Evolutionary conservation across 2,113 vertebrate species (phyloP).

Genomic region (Leiothrix lutea): DNA sequence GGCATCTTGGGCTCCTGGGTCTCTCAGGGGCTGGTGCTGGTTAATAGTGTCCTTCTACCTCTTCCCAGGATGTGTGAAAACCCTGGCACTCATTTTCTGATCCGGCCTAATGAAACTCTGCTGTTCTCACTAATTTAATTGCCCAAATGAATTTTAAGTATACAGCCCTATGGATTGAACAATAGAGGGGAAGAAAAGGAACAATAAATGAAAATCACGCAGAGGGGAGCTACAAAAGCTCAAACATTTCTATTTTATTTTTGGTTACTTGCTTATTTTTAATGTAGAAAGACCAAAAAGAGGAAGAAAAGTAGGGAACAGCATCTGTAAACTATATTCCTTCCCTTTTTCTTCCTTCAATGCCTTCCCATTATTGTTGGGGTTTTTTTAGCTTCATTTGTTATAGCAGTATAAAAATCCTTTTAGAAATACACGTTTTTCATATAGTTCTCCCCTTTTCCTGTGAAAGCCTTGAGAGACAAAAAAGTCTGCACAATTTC

Average conservation of each 20-base stretch:
- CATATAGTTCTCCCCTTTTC: background rate
- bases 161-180: background rate
- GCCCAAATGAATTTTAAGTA: background rate
- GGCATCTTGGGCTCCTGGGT: background rate
- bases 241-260: constrained; percentile 52
- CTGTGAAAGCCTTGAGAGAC: background rate
- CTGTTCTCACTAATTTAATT: background rate
- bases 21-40: background rate
- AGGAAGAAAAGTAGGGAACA: constrained; percentile 59
- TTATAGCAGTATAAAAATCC: constrained; percentile 12
- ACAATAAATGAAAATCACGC: background rate
- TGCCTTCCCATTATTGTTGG: constrained; percentile 35
- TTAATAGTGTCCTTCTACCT: background rate
- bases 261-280: constrained; percentile 66
- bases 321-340: constrained; percentile 70
- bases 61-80: background rate
- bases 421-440: background rate
- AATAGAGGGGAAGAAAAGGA: background rate
- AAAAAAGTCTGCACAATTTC: background rate
- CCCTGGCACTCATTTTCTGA: background rate
- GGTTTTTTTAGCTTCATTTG: background rate
- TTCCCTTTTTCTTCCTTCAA: constrained; percentile 54
- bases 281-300: constrained; percentile 56
- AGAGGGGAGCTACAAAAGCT: constrained; percentile 18
- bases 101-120: background rate